Evolutionary conservation across 2,113 vertebrate genomes (phyloP), one percentile per base, ranked within the genome.

Genomic region (Tragelaphus buxtoni): DNA sequence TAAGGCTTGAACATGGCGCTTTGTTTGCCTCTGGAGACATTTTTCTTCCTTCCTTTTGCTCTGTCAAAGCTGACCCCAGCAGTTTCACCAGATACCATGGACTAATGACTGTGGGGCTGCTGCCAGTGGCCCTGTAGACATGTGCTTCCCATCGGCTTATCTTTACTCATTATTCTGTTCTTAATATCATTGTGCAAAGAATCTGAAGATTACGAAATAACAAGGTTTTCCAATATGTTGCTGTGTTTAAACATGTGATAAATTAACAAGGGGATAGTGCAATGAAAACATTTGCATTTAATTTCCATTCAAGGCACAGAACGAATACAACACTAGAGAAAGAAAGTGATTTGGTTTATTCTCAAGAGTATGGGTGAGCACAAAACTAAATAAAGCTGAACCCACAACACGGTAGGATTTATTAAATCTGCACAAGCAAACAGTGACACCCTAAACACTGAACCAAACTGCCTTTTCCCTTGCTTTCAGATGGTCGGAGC

Each of bases 101-200:
- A 81, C 95, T 96, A 95, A 96, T 92, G 85, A 47, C 81, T 88
- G 47, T 94, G 96, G 84, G 96, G 58, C 12, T 6, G 49, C 90
- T 96, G 98, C 96, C 98, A 98, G 88, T 42, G 95, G 88, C 85
- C 92, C 95, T 88, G 94, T 79, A 95, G 86, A 94, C 94, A 94
- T 90, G 84, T 96, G 91, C 96, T 97, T 97, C 92, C 83, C 96
- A 69, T 76, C 49, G 92, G 90, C 92, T 98, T 97, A 96, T 97
- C 97, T 97, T 94, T 90, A 96, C 85, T 94, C 94, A 94, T 94
- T 97, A 95, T 93, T 83, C 92, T 96, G 58, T 94, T 97, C 91
- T 96, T 97, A 94, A 97, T 94, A 96, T 97, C 80, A 97, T 72
- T 96, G 95, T 91, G 90, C 88, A 98, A 97, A 97, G 96, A 97